These are phyloP conservation scores for Camponotus vicinus DNA, from an alignment of 1,140 invertebrate genomes.

Conservation along the genomic window DNA sequence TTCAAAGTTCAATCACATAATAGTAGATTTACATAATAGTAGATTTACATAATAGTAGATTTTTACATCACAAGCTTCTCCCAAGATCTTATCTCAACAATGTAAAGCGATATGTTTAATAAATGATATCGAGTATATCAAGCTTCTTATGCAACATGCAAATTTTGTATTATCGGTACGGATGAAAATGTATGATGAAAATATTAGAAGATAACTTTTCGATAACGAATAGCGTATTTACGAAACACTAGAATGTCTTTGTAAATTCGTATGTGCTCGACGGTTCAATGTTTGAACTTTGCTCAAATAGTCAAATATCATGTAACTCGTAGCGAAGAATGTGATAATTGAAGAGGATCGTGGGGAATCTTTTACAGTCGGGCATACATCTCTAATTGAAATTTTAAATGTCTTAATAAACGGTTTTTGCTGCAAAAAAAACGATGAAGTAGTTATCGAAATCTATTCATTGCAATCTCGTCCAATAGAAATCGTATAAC, in stretches of 20 bases:
- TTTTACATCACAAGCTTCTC: conserved; percentile 5
- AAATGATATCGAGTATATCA: conserved; percentile 19
- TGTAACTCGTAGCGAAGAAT: not conserved
- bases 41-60: conserved; percentile 18
- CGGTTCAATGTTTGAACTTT: conserved; percentile 34
- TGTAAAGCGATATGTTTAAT: conserved; percentile 66
- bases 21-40: conserved; percentile 1
- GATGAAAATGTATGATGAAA: not conserved
- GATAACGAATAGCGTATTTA: conserved; percentile 40
- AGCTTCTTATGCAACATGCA: conserved; percentile 35
- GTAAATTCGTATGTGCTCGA: not conserved
- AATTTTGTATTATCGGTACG: conserved; percentile 62
- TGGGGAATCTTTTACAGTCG: not conserved
- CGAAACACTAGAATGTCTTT: conserved; percentile 28
- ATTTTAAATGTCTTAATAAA: conserved; percentile 39
- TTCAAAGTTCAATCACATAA: not conserved
- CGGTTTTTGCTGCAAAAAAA: not conserved
- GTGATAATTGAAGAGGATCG: not conserved
- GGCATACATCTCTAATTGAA: not conserved
- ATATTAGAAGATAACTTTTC: conserved; percentile 10
- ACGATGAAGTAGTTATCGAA: not conserved
- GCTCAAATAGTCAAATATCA: not conserved
- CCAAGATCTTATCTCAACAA: conserved; percentile 20
- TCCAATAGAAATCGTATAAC: conserved; percentile 1
- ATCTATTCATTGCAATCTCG: not conserved